A percentile compares a stretch with the other conserved stretches of the same genome.
Evolutionary conservation across 2,113 vertebrate genomes (phyloP).

Genomic region (Origma solitaria): DNA sequence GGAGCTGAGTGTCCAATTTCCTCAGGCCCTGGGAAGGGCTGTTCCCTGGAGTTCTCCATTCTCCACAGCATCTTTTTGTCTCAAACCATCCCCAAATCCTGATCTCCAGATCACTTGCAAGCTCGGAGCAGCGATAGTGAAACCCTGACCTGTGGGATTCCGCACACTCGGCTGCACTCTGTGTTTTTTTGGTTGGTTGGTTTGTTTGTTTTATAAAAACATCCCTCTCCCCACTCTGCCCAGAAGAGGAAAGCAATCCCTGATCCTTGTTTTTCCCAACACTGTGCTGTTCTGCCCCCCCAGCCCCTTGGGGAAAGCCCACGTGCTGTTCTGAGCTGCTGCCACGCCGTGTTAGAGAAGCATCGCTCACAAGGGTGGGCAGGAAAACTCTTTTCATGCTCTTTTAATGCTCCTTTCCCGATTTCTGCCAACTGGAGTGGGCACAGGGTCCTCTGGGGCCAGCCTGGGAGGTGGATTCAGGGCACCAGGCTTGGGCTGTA

Average conservation of each 20-base stretch:
- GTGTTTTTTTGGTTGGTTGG: neutral
- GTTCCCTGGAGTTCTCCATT: neutral
- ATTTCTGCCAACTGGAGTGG: neutral
- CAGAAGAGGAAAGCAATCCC: neutral
- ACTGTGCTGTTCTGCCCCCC: neutral
- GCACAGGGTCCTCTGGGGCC: neutral
- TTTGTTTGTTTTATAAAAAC: neutral
- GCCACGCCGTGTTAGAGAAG: neutral
- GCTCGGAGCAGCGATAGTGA: neutral
- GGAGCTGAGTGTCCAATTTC: neutral
- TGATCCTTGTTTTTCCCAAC: neutral
- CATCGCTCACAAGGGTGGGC: neutral
- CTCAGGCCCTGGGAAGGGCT: neutral
- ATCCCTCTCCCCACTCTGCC: neutral
- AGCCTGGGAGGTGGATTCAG: neutral
- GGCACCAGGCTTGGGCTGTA: neutral
- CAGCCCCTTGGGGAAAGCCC: neutral
- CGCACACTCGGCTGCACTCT: rapidly evolving
- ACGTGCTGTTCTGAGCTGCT: neutral
- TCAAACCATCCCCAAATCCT: neutral
- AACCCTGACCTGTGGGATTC: neutral
- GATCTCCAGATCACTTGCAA: neutral
- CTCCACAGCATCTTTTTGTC: neutral
- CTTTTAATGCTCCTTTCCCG: neutral
- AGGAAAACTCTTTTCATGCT: neutral